Evolutionary conservation across 2,797 vertebrate species (phyloP), one percentile per base, ranked within the genome.

Genomic region (Percopsis omiscomaycus): DNA sequence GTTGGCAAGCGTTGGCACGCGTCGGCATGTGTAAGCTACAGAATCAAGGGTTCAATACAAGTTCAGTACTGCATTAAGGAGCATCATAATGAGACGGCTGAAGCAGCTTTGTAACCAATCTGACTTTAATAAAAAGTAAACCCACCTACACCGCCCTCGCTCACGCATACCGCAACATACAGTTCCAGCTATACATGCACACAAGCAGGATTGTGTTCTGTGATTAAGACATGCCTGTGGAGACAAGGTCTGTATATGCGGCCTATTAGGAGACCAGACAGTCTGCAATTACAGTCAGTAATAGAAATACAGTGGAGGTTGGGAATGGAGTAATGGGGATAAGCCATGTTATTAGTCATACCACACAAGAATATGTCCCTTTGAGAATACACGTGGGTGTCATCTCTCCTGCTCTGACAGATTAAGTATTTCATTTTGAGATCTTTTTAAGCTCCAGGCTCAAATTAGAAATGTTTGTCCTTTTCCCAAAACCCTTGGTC

Each of bases 181-280:
- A 52, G 14, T 37, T 10, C 14, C 54, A 42, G 4, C 29, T 42
- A 42, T 32, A 15, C 54, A 55, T 11, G 16, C 54, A 16, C 54
- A 56, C 52, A 54, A 10, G 28, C 22, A 22, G 15, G 8, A 51
- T 16, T 14, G 49, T 51, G 22, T 22, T 51, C 14, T 61, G 48
- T 44, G 48, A 42, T 42, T 37, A 44, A 51, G 59, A 42, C 59
- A 16, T 16, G 4, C 8, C 30, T 32, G 8, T 48, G 46, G 52
- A 55, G 54, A 55, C 13, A 4, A n/a, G 13, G 54, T n/a, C 50
- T 52, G 16, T 52, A 52, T 15, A 42, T 37, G 54, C 13, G 15
- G 54, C 54, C 54, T 55, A 16, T 55, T 55, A 55, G 28, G 30
- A 55, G 30, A 37, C 30, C 54, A 55, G 54, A 42, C 9, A 15